Evolutionary conservation across 2,888 invertebrate species (phyloP).

Genomic region (Platynereis dumerilii): DNA sequence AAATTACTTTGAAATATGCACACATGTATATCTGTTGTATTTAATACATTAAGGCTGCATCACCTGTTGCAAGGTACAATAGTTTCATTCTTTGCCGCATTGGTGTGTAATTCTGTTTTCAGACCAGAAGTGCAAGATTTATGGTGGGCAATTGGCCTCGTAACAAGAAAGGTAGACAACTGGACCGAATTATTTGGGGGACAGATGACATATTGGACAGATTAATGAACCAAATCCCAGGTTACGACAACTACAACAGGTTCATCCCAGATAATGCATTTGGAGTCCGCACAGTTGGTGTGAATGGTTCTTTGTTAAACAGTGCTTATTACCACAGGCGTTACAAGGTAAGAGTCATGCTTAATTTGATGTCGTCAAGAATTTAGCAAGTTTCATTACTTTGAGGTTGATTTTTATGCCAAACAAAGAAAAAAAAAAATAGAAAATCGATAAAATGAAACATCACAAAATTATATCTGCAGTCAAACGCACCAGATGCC

Average conservation of each 20-base stretch:
- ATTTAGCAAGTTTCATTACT: no score
- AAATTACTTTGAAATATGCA: not conserved
- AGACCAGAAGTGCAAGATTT: not conserved
- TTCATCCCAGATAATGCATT: not conserved
- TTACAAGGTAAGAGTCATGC: not conserved
- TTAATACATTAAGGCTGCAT: no score
- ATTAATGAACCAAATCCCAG: not conserved
- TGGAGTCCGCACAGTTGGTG: not conserved
- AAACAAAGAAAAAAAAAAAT: no score
- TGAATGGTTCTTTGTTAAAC: not conserved
- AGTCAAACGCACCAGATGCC: not conserved
- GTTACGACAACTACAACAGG: not conserved
- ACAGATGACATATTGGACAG: not conserved
- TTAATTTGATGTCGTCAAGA: no score
- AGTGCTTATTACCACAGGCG: not conserved
- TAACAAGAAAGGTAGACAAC: not conserved
- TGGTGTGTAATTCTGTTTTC: not conserved
- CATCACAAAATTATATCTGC: no score
- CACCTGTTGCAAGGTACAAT: no score
- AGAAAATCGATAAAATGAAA: no score
- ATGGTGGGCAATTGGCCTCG: not conserved
- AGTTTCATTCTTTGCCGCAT: no score
- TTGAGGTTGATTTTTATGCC: no score
- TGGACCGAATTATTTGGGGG: not conserved
- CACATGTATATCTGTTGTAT: not conserved